Conservation (phyloP, 2,888 invertebrate genomes). For the Imbricaverruca yamaguchii region DNA sequence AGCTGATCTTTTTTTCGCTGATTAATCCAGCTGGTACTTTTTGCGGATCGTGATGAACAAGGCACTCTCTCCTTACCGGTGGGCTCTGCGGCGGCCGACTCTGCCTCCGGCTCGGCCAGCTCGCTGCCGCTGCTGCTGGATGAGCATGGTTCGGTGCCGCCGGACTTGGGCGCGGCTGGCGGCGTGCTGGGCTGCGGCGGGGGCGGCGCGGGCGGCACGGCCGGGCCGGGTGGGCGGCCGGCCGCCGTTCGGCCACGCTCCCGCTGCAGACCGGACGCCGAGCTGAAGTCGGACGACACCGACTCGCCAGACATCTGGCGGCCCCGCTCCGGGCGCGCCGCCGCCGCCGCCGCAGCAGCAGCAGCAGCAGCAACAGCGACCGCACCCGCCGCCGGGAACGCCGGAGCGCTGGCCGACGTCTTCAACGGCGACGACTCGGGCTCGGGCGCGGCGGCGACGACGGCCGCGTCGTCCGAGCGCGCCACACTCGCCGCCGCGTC, state of each 20-base stretch:
- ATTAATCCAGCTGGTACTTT: too few species aligned
- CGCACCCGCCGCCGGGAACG: constrained; percentile 26
- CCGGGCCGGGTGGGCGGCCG: not conserved
- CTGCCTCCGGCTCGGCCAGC: not conserved
- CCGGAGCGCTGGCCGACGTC: constrained; percentile 27
- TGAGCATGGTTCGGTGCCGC: constrained; percentile 17
- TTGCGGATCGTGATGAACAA: too few species aligned
- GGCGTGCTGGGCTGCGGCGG: not conserved
- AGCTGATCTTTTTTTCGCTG: too few species aligned
- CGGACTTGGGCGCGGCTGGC: not conserved
- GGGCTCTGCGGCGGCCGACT: not conserved
- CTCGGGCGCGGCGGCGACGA: constrained; percentile 38
- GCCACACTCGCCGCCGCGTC: constrained; percentile 57
- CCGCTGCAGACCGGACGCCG: constrained; percentile 2
- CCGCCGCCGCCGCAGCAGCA: constrained; percentile 22
- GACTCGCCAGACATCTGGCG: constrained; percentile 22
- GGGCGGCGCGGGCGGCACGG: constrained; percentile 3
- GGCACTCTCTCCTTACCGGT: constrained; percentile 24
- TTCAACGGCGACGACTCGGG: constrained; percentile 30
- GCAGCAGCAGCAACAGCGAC: constrained; percentile 23
- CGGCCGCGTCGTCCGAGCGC: constrained; percentile 66
- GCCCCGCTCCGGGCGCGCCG: constrained; percentile 28
- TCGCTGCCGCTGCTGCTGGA: constrained; percentile 21
- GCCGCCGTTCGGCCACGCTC: not conserved
- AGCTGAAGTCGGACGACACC: constrained; percentile 19